Conservation (phyloP, 2,797 vertebrate species). For the Onychomys leucogaster region DNA sequence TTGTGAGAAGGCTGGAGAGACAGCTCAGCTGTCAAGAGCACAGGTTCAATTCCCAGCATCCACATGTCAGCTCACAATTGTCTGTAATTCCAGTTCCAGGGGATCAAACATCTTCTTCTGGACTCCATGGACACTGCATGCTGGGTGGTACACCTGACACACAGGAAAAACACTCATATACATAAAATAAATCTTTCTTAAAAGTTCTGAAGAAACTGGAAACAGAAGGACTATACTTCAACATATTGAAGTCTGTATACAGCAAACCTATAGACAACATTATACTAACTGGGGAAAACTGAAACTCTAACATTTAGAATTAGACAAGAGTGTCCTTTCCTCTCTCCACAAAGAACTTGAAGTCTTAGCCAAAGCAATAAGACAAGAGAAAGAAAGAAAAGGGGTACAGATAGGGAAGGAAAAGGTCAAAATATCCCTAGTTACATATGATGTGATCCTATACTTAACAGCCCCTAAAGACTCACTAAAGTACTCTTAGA, state of each 20-base stretch:
- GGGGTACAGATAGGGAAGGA: neutral
- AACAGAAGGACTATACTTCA: neutral
- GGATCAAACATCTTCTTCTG: neutral
- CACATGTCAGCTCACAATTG: neutral
- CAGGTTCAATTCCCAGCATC: neutral
- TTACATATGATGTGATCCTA: neutral
- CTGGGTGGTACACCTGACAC: neutral
- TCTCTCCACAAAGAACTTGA: neutral
- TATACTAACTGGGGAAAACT: neutral
- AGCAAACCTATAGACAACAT: neutral
- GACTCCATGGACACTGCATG: neutral
- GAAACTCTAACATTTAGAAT: neutral
- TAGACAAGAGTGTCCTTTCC: neutral
- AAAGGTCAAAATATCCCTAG: neutral
- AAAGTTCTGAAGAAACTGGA: neutral
- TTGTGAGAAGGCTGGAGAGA: neutral
- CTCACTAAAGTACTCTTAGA: neutral
- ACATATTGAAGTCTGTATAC: neutral
- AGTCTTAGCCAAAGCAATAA: neutral
- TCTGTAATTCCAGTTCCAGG: neutral
- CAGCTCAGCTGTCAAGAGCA: neutral
- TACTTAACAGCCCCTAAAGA: neutral
- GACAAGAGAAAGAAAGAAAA: neutral
- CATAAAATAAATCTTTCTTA: neutral
- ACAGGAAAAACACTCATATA: neutral